Percentiles rank a stretch among this genome's conserved stretches.
Evolutionary conservation across 2,888 invertebrate species (phyloP).

Genomic region (Pyrrhosoma nymphula): DNA sequence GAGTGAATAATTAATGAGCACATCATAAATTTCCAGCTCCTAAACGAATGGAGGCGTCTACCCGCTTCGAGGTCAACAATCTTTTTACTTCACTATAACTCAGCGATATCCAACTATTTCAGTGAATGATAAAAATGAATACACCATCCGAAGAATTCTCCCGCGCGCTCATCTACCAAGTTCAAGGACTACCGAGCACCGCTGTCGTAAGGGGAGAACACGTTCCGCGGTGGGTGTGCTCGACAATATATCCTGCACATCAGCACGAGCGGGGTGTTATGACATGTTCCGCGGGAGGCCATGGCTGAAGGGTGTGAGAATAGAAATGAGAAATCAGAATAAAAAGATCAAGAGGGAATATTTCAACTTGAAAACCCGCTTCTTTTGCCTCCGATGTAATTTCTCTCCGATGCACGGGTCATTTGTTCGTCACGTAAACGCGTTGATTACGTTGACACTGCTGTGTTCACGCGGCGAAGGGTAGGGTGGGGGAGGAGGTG

Average conservation of each 20-base stretch:
- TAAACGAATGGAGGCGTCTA: background rate
- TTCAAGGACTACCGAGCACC: slow-evolving; percentile 14
- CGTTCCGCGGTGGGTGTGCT: background rate
- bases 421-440: slow-evolving; percentile 44
- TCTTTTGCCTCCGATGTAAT: background rate
- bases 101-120: background rate
- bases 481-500: background rate
- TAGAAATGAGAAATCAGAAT: background rate
- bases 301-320: background rate
- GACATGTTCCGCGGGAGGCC: slow-evolving; percentile 34
- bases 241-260: slow-evolving; percentile 39
- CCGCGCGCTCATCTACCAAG: background rate
- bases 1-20: background rate
- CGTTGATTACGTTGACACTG: slow-evolving; percentile 62
- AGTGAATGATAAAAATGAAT: background rate
- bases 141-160: background rate
- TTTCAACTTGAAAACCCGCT: background rate
- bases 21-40: background rate
- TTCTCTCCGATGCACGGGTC: slow-evolving; percentile 34
- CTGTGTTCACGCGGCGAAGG: background rate
- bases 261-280: slow-evolving; percentile 43
- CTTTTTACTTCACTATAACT: background rate
- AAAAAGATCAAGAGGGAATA: background rate
- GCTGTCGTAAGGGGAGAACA: background rate
- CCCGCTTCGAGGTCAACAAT: background rate